phyloP scores from a whole-genome alignment of 1,140 invertebrate genomes.

The Eueides isabella region DNA sequence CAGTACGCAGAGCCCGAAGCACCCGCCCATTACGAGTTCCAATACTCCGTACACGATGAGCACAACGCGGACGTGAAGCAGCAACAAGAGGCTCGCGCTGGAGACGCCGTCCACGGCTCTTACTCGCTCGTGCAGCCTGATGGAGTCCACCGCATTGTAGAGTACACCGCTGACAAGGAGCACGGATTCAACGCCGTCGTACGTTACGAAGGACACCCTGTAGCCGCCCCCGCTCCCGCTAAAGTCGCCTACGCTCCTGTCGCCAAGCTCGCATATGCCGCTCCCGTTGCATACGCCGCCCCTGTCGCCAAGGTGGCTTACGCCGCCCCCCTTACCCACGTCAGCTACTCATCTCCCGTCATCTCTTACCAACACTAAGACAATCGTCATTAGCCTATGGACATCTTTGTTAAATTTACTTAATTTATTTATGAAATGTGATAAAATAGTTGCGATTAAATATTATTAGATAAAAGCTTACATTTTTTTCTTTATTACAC shows the following conservation, averaged over 20 bases:
- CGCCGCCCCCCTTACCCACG: conserved; percentile 50
- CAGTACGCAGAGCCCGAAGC: conserved; percentile 75
- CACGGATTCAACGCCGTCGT: conserved; percentile 67
- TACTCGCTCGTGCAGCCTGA: conserved; percentile 84
- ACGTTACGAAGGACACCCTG: conserved; percentile 61
- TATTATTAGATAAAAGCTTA: no score
- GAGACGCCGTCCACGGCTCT: conserved; percentile 83
- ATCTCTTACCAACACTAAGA: conserved; percentile 65
- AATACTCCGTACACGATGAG: conserved; percentile 85
- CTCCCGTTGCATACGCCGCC: conserved; percentile 43
- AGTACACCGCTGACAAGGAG: conserved; percentile 80
- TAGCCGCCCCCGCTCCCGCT: conserved; percentile 48
- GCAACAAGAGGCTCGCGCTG: conserved; percentile 71
- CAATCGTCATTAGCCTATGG: no score
- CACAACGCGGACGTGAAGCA: conserved; percentile 78
- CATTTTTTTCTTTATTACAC: no score
- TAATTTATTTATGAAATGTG: no score
- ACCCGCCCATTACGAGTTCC: conserved; percentile 86
- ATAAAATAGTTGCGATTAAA: no score
- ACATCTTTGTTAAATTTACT: no score
- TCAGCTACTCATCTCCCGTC: conserved; percentile 60
- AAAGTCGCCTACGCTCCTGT: conserved; percentile 45
- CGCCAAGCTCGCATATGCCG: no score
- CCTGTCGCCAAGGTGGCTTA: conserved; percentile 54
- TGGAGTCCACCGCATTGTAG: conserved; percentile 83